Base-by-base conservation (phyloP, 2,797 vertebrate species). In the Parotocinclus haroldoi region DNA sequence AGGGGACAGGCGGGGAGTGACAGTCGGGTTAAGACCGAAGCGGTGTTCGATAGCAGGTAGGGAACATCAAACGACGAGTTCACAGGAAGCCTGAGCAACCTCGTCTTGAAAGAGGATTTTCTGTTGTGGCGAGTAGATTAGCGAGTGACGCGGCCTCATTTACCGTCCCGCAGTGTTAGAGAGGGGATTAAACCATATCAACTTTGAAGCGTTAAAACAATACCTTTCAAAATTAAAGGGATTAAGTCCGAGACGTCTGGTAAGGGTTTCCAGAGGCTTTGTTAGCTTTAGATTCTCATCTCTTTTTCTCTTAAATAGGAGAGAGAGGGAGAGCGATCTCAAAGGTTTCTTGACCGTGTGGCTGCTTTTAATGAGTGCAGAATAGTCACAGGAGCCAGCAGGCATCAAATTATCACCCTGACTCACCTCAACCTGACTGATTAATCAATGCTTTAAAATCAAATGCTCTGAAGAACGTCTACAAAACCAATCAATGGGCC, bases 151-250 rank as follows among this genome's bases (percentile, higher is more conserved):
- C 76, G 80, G 85, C 84, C 89, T 89, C 84, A 85, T 87, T 88
- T 85, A 84, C 87, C 82, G 86, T 49, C 86, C 85, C 85, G 81
- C 84, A 80, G 88, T 84, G 87, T 85, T 82, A 81, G 81, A 63
- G 81, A 78, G 81, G 80, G 88, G 89, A 91, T 90, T 91, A 91
- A 90, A 89, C 84, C 82, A 87, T 89, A 87, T 88, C 85, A 89
- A 90, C 89, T 89, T 89, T 90, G 86, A 91, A 89, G 88, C 87
- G 87, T 89, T 88, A 90, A 27, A 89, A 89, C 86, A 91, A 90
- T 89, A 91, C 86, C 86, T 88, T 87, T 91, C 85, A 87, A 90
- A 89, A 91, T 91, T 88, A 88, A 88, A 89, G 69, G 86, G 88
- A 90, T 90, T 90, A 90, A 85, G 84, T 85, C 82, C 83, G 85